Percentiles rank a stretch among this genome's conserved stretches.
These are phyloP conservation scores for Paracyclopina nana DNA, from an alignment of 1,140 invertebrate genomes.

Conservation along the genomic window DNA sequence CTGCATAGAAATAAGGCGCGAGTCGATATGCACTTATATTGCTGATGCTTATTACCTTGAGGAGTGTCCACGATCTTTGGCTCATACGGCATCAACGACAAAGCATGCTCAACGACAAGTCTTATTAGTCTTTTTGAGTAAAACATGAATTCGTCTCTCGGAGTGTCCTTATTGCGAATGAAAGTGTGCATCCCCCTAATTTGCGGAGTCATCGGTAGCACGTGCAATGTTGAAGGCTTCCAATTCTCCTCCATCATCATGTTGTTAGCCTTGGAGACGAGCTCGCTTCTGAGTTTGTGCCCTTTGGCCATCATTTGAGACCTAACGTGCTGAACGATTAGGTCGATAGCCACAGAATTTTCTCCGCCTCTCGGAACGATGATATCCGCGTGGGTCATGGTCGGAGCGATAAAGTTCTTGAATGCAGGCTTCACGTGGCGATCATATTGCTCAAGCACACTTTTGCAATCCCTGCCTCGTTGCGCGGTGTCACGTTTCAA, in stretches of 20 bases:
- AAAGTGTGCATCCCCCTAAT: slow-evolving; percentile 72
- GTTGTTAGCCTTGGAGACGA: background rate
- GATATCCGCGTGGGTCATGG: slow-evolving; percentile 45
- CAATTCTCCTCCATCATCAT: slow-evolving; percentile 48
- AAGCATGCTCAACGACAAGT: slow-evolving; percentile 82
- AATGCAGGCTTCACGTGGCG: slow-evolving; percentile 92
- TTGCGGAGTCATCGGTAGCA: slow-evolving; percentile 70
- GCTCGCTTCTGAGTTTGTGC: background rate
- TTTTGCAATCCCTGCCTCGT: slow-evolving; percentile 74
- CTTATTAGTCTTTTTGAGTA: slow-evolving; percentile 92
- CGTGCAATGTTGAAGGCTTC: slow-evolving; percentile 57
- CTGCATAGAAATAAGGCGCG: no score
- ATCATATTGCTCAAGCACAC: slow-evolving; percentile 88
- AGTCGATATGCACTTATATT: no score
- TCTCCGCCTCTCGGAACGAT: slow-evolving; percentile 81
- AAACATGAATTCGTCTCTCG: slow-evolving; percentile 94
- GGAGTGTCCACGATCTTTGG: slow-evolving; percentile 64
- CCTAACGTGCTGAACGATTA: slow-evolving; percentile 94
- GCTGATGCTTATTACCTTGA: slow-evolving; percentile 57
- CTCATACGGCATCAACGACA: slow-evolving; percentile 75
- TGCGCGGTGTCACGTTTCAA: slow-evolving; percentile 78
- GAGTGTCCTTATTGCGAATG: slow-evolving; percentile 72
- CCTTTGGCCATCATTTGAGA: slow-evolving; percentile 55
- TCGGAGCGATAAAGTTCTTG: slow-evolving; percentile 88
- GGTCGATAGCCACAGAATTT: slow-evolving; percentile 85